Conservation (phyloP, 2,797 vertebrate genomes). For the Clarias fuscus region DNA sequence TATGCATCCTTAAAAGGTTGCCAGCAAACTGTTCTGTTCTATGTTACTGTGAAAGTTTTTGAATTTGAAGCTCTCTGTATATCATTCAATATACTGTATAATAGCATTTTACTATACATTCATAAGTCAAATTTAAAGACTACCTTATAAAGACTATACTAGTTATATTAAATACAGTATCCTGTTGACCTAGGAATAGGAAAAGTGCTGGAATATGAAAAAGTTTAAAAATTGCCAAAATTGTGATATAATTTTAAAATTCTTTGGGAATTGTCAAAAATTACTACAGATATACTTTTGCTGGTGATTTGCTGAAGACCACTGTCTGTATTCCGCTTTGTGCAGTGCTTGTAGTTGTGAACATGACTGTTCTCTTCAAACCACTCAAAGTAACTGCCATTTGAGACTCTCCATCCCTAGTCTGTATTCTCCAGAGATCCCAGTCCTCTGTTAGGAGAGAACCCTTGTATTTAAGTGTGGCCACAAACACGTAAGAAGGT, state of each 20-base stretch:
- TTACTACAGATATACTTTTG: slow-evolving; percentile 75
- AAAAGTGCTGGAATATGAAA: background rate
- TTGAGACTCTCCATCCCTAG: slow-evolving; percentile 83
- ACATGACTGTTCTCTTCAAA: slow-evolving; percentile 79
- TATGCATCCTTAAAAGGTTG: background rate
- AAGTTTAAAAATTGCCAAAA: background rate
- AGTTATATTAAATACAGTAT: too few species aligned
- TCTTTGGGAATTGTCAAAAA: background rate
- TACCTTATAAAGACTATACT: too few species aligned
- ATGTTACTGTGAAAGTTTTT: background rate
- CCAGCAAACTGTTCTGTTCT: background rate
- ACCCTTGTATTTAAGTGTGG: slow-evolving; percentile 92
- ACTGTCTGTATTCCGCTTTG: slow-evolving; percentile 83
- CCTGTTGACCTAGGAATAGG: background rate
- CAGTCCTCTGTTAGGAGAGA: slow-evolving; percentile 83
- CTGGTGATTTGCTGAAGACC: slow-evolving; percentile 76
- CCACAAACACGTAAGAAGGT: slow-evolving; percentile 95
- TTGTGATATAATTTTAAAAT: background rate
- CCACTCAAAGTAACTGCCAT: slow-evolving; percentile 93
- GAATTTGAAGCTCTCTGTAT: background rate
- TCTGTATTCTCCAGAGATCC: slow-evolving; percentile 95
- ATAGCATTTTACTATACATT: too few species aligned
- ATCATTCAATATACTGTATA: background rate
- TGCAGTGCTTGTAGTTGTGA: slow-evolving; percentile 86
- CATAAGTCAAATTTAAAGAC: background rate